These are phyloP conservation scores for Mormyrops boulengeri DNA, from an alignment of 2,797 vertebrate species.

Conservation along the genomic window DNA sequence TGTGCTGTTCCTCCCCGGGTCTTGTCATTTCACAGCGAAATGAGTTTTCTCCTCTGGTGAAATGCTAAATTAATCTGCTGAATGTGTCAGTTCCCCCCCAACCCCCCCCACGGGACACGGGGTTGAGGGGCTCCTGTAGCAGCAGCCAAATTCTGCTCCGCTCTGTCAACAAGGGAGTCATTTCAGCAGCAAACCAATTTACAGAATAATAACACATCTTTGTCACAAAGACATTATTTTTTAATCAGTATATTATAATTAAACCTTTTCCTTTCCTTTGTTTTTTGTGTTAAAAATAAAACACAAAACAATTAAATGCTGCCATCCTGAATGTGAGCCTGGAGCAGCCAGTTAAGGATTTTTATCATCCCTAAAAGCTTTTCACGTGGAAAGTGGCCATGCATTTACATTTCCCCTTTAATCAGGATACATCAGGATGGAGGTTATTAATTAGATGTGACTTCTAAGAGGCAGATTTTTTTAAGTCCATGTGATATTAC, in stretches of 20 bases:
- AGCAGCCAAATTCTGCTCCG: constrained; percentile 15
- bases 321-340: not conserved
- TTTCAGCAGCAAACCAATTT: constrained; percentile 25
- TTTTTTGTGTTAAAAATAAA: not conserved
- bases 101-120: constrained; percentile 24
- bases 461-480: not conserved
- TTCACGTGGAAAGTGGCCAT: not conserved
- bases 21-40: constrained; percentile 49
- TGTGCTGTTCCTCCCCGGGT: constrained; percentile 44
- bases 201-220: not conserved
- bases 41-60: constrained; percentile 43
- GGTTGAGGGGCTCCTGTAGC: constrained; percentile 27
- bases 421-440: not conserved
- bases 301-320: not conserved
- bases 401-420: not conserved
- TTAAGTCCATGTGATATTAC: not conserved
- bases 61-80: constrained; percentile 50
- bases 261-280: constrained; percentile 5
- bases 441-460: not conserved
- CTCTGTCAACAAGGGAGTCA: constrained; percentile 29
- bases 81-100: constrained; percentile 35
- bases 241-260: constrained; percentile 9
- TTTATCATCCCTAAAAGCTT: not conserved
- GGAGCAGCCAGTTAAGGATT: not conserved
- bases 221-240: constrained; percentile 21